phyloP scores from a whole-genome alignment of 2,113 vertebrate species.

The Cephalopholis sonnerati region DNA sequence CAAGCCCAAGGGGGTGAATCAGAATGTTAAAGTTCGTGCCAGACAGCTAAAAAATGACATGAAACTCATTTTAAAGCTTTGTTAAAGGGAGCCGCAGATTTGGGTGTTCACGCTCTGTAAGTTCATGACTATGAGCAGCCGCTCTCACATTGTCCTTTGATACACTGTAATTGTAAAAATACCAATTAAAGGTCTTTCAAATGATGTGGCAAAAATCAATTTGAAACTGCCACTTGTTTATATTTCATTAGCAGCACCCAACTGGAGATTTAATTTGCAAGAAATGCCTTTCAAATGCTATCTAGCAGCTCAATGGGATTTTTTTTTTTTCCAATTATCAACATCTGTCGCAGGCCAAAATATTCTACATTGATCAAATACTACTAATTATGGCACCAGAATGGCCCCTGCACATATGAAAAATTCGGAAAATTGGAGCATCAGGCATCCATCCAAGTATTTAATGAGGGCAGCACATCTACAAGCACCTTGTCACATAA shows the following conservation, averaged over 20 bases:
- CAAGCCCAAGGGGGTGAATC: background rate
- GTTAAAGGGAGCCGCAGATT: background rate
- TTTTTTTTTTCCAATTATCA: background rate
- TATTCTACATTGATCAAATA: background rate
- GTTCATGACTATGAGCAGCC: background rate
- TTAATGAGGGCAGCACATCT: conserved; percentile 27
- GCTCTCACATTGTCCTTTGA: background rate
- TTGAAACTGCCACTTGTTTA: background rate
- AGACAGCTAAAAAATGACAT: background rate
- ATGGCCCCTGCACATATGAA: background rate
- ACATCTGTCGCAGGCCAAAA: background rate
- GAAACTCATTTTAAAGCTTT: background rate
- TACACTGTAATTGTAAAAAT: background rate
- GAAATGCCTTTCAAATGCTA: background rate
- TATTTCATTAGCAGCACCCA: background rate
- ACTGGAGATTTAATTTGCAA: background rate
- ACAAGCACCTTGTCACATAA: background rate
- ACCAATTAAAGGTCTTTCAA: background rate
- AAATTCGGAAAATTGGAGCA: background rate
- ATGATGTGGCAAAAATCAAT: background rate
- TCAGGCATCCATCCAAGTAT: background rate
- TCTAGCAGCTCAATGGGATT: background rate
- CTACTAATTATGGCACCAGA: background rate
- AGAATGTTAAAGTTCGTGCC: background rate
- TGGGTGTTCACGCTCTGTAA: no score